Conservation (phyloP, 2,888 invertebrate genomes). For the Hyalella azteca region DNA sequence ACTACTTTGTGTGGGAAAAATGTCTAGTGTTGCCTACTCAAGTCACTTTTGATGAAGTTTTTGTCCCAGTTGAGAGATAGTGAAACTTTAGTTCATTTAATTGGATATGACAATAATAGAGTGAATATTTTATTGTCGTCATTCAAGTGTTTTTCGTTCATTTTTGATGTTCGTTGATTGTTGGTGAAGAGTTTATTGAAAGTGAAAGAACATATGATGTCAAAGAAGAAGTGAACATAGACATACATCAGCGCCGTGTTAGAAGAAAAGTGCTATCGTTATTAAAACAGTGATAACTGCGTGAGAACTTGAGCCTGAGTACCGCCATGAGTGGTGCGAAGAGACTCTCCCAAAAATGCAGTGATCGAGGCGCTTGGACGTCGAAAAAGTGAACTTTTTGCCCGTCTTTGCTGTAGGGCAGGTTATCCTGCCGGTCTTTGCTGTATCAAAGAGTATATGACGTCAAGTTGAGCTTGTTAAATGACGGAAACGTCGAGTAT, state of each 20-base stretch:
- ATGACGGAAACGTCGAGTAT: neutral
- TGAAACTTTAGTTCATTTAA: constrained; percentile 21
- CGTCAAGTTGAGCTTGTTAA: constrained; percentile 16
- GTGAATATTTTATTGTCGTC: constrained; percentile 26
- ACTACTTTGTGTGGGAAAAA: constrained; percentile 18
- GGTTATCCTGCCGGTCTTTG: neutral
- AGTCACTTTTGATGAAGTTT: constrained; percentile 36
- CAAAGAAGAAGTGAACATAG: too few species aligned
- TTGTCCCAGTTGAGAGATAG: constrained; percentile 28
- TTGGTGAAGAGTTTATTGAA: constrained; percentile 39
- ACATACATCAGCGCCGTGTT: too few species aligned
- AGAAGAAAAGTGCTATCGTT: neutral
- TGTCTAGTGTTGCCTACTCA: constrained; percentile 27
- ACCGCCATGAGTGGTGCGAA: neutral
- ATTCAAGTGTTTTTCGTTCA: constrained; percentile 38
- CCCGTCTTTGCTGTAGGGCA: too few species aligned
- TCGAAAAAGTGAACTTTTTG: neutral
- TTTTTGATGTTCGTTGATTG: constrained; percentile 41
- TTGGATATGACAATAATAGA: constrained; percentile 37
- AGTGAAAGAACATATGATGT: constrained; percentile 27
- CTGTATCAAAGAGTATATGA: neutral
- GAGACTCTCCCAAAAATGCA: neutral
- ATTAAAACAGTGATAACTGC: neutral
- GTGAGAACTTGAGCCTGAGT: neutral
- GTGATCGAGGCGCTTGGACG: neutral